Base-by-base conservation (phyloP, 1,140 invertebrate species). In the Stenopsyche tienmushanensis region DNA sequence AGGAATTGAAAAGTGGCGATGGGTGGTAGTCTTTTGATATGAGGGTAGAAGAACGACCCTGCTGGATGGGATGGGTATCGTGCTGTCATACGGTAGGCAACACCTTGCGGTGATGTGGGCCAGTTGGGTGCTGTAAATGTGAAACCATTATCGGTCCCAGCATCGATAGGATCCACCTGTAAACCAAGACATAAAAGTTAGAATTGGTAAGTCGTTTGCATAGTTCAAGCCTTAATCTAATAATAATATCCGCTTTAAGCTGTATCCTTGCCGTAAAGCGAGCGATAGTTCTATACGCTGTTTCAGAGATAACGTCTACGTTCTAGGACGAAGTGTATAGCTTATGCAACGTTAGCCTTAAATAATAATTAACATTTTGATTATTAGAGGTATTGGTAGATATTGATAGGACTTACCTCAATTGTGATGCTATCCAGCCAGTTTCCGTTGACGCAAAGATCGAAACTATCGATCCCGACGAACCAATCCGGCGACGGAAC, bases 401-500 rank as follows among this genome's bases (percentile, higher is more conserved):
- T n/a, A n/a, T n/a, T n/a, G n/a, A 53, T 15, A 15, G 44, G 5
- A 47, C 75, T 77, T 82, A 91, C 90, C 83, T 98, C 93, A 53
- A 98, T 90, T 23, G 90, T 93, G 53, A 96, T 88, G 47, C 90
- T 90, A 74, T 97, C 93, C 39, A 94, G 83, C 96, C 97, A 99
- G 67, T 93, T 94, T 64, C 94, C 96, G 74, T 97, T 91, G 9
- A 92, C 87, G 77, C 97, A 99, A 1, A 99, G 84, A 75, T 88
- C 81, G 72, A 97, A 90, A 62, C 89, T 91, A 77, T 95, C 93
- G n/a, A 98, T 85, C 45, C 97, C 97, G 42, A 98, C 88, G 78
- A 97, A 98, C 97, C 97, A 99, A 82, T 99, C 96, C 0, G 97
- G 95, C 26, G 94, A 97, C 13, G 97, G 97, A 65, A 94, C 86